Evolutionary conservation across 2,888 invertebrate species (phyloP).

Genomic region (Beris morrisii): DNA sequence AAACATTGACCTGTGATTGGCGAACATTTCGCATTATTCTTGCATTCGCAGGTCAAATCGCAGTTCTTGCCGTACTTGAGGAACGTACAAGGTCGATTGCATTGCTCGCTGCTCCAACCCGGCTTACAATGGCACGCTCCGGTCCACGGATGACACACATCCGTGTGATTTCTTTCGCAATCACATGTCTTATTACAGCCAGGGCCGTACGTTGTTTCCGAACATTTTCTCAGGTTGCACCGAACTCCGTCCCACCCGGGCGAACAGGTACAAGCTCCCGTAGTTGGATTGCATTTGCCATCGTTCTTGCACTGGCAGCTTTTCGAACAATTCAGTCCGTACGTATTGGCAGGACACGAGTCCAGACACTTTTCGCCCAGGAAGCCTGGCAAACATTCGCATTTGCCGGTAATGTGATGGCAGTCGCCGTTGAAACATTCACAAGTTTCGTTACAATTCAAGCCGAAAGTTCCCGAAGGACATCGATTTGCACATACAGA

Average conservation of each 20-base stretch:
- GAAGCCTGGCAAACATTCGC: slow-evolving; percentile 80
- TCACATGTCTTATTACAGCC: slow-evolving; percentile 72
- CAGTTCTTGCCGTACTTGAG: slow-evolving; percentile 82
- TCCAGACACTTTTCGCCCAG: slow-evolving; percentile 74
- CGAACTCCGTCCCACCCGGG: slow-evolving; percentile 73
- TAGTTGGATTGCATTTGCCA: slow-evolving; percentile 67
- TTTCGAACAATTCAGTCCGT: slow-evolving; percentile 71
- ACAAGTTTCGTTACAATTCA: slow-evolving; percentile 70
- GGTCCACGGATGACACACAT: slow-evolving; percentile 80
- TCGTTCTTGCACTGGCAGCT: slow-evolving; percentile 75
- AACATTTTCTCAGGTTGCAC: slow-evolving; percentile 70
- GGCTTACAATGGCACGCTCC: slow-evolving; percentile 77
- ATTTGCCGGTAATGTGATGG: slow-evolving; percentile 72
- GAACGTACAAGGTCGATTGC: slow-evolving; percentile 78
- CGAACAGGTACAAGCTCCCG: slow-evolving; percentile 74
- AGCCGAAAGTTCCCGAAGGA: slow-evolving; percentile 62
- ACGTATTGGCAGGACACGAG: slow-evolving; percentile 71
- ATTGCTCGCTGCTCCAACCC: slow-evolving; percentile 82
- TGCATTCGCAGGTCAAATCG: slow-evolving; percentile 72
- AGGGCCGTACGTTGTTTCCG: slow-evolving; percentile 66
- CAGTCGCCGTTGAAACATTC: slow-evolving; percentile 70
- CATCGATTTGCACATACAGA: slow-evolving; percentile 74
- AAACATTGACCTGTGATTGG: slow-evolving; percentile 82
- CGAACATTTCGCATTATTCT: slow-evolving; percentile 84
- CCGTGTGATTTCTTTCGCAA: slow-evolving; percentile 70